Percentiles rank a stretch among this genome's conserved stretches.
phyloP scores from a whole-genome alignment of 1,140 invertebrate genomes.

The Penaeus japonicus region DNA sequence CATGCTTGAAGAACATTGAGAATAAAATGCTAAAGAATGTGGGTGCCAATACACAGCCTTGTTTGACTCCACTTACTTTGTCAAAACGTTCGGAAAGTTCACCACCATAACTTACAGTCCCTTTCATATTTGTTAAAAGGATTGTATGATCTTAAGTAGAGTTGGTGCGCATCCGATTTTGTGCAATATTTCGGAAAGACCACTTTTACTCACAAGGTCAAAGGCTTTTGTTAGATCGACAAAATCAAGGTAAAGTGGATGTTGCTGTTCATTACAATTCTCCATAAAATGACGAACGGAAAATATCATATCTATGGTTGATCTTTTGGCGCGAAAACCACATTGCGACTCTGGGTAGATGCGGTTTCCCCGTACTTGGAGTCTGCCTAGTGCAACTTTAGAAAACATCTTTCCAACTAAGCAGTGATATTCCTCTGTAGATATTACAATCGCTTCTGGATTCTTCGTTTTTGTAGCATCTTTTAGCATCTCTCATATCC shows the following conservation, averaged over 20 bases:
- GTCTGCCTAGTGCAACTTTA: no score
- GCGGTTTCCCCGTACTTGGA: no score
- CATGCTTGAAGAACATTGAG: no score
- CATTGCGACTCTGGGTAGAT: no score
- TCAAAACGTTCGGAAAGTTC: neutral
- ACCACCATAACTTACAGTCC: no score
- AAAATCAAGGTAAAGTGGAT: neutral
- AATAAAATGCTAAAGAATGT: neutral
- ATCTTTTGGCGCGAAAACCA: neutral
- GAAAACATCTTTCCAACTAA: no score
- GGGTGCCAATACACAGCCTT: neutral
- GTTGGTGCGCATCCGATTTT: neutral
- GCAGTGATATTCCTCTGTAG: no score
- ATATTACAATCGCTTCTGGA: no score
- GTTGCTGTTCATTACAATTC: neutral
- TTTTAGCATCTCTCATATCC: no score
- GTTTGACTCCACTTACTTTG: neutral
- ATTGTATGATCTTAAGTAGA: neutral
- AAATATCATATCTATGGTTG: neutral
- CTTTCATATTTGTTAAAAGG: neutral
- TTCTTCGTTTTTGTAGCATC: no score
- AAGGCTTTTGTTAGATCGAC: neutral
- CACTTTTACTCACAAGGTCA: neutral
- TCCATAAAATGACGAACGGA: neutral
- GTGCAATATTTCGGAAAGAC: neutral